Conservation (phyloP, 2,113 vertebrate species). For the Brachyistius frenatus region DNA sequence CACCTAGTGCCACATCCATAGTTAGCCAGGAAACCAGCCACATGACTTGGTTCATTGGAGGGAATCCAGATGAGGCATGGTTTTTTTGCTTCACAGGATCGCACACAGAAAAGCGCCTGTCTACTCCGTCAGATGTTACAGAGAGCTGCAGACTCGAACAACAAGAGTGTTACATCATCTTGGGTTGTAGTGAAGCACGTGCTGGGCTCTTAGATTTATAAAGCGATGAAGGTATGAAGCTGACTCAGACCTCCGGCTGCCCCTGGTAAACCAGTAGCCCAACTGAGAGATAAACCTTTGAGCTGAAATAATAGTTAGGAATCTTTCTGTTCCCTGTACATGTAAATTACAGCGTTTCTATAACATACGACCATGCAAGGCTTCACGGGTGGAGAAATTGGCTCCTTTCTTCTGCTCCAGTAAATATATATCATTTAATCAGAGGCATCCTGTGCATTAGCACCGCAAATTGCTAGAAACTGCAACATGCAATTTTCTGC, state of each 20-base stretch:
- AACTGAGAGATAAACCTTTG: slow-evolving; percentile 26
- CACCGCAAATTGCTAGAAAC: slow-evolving; percentile 44
- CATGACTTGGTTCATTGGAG: slow-evolving; percentile 72
- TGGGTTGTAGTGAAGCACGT: slow-evolving; percentile 8
- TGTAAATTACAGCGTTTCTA: neutral
- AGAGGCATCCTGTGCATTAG: slow-evolving; percentile 42
- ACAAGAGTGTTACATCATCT: slow-evolving; percentile 44
- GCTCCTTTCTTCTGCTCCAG: neutral
- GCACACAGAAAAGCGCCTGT: slow-evolving; percentile 49
- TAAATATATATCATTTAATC: slow-evolving; percentile 51
- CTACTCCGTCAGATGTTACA: slow-evolving; percentile 40
- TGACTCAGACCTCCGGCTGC: slow-evolving; percentile 12
- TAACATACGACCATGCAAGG: neutral
- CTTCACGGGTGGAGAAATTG: neutral
- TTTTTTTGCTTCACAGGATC: slow-evolving; percentile 37
- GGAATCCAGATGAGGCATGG: slow-evolving; percentile 66
- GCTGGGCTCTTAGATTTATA: slow-evolving; percentile 7
- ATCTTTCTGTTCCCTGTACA: neutral
- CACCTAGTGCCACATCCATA: slow-evolving; percentile 77
- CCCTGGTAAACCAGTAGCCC: slow-evolving; percentile 5
- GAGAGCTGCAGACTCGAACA: slow-evolving; percentile 34
- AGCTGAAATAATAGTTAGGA: slow-evolving; percentile 21
- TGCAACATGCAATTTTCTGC: slow-evolving; percentile 67
- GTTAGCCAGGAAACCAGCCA: slow-evolving; percentile 81
- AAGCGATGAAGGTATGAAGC: slow-evolving; percentile 22